phyloP scores from a whole-genome alignment of 2,888 invertebrate genomes.

The Loripinus fragilis region DNA sequence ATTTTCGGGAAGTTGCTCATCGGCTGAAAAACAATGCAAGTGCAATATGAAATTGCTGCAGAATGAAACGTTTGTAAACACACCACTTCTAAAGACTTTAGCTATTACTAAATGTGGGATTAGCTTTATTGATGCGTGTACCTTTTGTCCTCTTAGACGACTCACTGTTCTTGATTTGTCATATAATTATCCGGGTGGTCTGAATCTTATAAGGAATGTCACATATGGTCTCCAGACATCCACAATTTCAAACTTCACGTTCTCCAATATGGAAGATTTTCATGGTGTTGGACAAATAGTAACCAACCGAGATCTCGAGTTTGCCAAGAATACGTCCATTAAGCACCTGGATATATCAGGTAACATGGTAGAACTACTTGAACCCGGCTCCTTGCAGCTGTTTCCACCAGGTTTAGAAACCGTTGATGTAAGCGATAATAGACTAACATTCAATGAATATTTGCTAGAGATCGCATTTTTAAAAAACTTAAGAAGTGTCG shows the following conservation, averaged over 20 bases:
- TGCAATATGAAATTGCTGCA: not conserved
- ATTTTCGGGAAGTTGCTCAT: not conserved
- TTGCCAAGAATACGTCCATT: slow-evolving; percentile 37
- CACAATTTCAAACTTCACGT: slow-evolving; percentile 34
- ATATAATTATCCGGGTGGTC: slow-evolving; percentile 32
- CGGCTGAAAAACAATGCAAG: no score
- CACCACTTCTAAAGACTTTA: not conserved
- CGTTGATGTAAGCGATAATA: slow-evolving; percentile 37
- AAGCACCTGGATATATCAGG: slow-evolving; percentile 24
- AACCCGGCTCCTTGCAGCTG: slow-evolving; percentile 21
- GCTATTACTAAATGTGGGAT: not conserved
- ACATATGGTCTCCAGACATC: slow-evolving; percentile 49
- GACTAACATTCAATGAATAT: slow-evolving; percentile 43
- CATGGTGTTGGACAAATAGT: slow-evolving; percentile 37
- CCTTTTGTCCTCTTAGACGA: not conserved
- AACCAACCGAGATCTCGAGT: slow-evolving; percentile 35
- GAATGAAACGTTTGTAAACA: not conserved
- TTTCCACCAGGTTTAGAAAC: slow-evolving; percentile 32
- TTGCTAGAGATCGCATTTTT: slow-evolving; percentile 28
- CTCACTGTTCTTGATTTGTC: slow-evolving; percentile 36
- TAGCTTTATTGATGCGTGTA: not conserved
- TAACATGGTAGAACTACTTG: slow-evolving; percentile 32
- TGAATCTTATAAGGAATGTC: slow-evolving; percentile 33
- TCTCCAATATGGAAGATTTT: slow-evolving; percentile 27
- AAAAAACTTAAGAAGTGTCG: not conserved